A percentile compares a stretch with the other conserved stretches of the same genome.
These are phyloP conservation scores for Mythimna vitellina DNA, from an alignment of 2,888 invertebrate species.

Conservation along the genomic window DNA sequence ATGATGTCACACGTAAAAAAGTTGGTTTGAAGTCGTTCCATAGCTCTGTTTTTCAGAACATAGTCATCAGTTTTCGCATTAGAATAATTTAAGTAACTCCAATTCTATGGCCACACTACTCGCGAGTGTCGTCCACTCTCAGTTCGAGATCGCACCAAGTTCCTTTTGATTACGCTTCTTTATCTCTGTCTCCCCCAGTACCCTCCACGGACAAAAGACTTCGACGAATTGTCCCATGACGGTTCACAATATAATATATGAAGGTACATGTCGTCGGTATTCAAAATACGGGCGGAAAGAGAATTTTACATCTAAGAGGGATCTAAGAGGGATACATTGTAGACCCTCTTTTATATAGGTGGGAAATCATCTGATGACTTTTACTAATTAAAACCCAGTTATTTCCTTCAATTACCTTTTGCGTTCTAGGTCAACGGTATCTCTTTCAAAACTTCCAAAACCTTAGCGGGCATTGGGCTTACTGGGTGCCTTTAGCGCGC, in stretches of 20 bases:
- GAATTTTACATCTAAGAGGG: neutral
- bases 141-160: constrained; percentile 57
- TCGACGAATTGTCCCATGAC: constrained; percentile 39
- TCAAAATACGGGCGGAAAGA: neutral
- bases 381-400: neutral
- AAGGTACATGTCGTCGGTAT: constrained; percentile 11
- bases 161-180: constrained; percentile 66
- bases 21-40: too few species aligned
- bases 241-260: constrained; percentile 35
- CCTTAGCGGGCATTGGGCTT: too few species aligned
- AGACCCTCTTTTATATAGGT: neutral
- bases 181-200: constrained; percentile 55
- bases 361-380: neutral
- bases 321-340: too few species aligned
- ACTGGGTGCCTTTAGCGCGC: too few species aligned
- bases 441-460: too few species aligned
- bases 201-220: constrained; percentile 50
- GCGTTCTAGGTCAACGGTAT: too few species aligned
- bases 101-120: constrained; percentile 15
- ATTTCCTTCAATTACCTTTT: too few species aligned
- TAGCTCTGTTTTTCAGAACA: too few species aligned
- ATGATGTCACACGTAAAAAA: too few species aligned
- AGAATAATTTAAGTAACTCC: neutral
- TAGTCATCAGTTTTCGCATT: too few species aligned
- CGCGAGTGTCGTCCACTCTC: constrained; percentile 37